Conservation (phyloP, 2,113 vertebrate species). For the Callospermophilus lateralis region DNA sequence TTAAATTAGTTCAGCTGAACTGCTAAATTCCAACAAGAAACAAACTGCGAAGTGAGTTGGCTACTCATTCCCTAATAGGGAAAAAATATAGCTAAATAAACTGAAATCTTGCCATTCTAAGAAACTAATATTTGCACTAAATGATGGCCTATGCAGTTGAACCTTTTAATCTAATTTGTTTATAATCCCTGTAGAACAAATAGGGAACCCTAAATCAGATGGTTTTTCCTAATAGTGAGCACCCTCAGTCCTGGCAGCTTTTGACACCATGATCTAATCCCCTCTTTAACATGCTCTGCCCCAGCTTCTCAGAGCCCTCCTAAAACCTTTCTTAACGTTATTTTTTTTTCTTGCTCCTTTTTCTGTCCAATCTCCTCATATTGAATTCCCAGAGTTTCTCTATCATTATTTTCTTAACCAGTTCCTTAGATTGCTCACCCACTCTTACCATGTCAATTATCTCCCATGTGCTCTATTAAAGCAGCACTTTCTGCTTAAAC, state of each 20-base stretch:
- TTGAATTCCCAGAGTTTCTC: not conserved
- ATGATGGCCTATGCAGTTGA: not conserved
- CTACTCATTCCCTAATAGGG: not conserved
- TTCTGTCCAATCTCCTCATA: not conserved
- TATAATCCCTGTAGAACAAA: not conserved
- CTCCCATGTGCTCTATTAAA: not conserved
- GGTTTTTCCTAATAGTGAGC: not conserved
- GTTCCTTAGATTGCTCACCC: not conserved
- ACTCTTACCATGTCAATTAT: not conserved
- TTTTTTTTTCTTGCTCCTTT: not conserved
- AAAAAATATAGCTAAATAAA: constrained; percentile 44
- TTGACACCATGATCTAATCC: too few relatives aligned
- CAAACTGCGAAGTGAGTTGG: constrained; percentile 65
- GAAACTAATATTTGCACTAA: constrained; percentile 10
- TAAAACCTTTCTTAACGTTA: not conserved
- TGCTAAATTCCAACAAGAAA: constrained; percentile 69
- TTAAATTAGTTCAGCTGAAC: constrained; percentile 76
- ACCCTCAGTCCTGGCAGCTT: not conserved
- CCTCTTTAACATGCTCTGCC: not conserved
- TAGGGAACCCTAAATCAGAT: not conserved
- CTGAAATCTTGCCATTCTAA: not conserved
- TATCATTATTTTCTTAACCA: not conserved
- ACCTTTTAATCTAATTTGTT: not conserved
- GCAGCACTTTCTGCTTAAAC: not conserved
- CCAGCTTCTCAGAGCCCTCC: not conserved